These are phyloP conservation scores for Colaptes auratus DNA, from an alignment of 2,113 vertebrate species.

Conservation along the genomic window DNA sequence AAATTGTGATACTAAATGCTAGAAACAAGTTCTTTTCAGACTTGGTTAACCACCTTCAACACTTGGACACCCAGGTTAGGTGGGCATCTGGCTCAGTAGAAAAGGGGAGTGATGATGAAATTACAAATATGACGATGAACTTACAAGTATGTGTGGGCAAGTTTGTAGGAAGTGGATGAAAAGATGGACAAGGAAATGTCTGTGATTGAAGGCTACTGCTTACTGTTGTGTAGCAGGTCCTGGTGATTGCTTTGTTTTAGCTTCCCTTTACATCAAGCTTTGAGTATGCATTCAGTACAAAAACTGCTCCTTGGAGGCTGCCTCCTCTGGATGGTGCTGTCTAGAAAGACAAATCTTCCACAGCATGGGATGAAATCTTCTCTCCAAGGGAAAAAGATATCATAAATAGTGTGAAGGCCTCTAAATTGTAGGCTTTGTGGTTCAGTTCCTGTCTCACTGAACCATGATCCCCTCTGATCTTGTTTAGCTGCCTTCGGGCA, in stretches of 20 bases:
- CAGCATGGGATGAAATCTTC: neutral
- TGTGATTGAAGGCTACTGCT: neutral
- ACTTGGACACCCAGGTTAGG: neutral
- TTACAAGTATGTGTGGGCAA: neutral
- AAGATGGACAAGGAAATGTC: neutral
- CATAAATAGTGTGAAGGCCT: neutral
- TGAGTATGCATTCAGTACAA: neutral
- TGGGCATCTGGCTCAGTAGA: rapidly evolving
- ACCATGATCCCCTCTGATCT: neutral
- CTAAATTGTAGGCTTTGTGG: neutral
- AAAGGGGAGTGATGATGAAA: neutral
- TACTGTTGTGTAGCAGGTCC: neutral
- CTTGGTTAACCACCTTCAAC: neutral
- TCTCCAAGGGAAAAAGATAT: neutral
- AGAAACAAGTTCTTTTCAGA: neutral
- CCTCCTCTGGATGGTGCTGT: neutral
- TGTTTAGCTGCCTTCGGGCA: neutral
- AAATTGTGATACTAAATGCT: neutral
- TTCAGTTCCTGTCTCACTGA: neutral
- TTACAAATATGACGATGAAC: neutral
- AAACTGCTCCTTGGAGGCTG: neutral
- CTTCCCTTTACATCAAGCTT: neutral
- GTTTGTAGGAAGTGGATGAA: neutral
- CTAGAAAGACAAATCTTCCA: neutral
- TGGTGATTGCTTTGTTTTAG: neutral